Conservation (phyloP, 2,113 vertebrate species). For the Otus sunia region DNA sequence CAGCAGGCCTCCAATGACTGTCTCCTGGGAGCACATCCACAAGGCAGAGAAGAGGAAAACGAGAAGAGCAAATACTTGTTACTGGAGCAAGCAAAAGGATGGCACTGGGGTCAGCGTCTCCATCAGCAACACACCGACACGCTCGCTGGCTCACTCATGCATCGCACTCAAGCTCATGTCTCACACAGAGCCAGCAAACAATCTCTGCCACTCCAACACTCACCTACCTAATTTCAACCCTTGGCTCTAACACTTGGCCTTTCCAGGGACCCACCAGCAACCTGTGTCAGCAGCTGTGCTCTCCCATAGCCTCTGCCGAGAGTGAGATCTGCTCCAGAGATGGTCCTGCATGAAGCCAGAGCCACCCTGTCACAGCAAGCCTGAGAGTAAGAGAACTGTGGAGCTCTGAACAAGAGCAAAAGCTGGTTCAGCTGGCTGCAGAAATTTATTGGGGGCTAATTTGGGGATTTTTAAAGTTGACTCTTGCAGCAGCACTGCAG, state of each 20-base stretch:
- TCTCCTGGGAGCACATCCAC: slow-evolving; percentile 75
- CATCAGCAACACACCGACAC: background rate
- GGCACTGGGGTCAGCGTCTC: background rate
- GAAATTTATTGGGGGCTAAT: background rate
- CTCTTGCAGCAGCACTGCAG: background rate
- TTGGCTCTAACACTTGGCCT: background rate
- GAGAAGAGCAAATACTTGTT: slow-evolving; percentile 29
- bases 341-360: background rate
- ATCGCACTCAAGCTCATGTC: background rate
- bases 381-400: background rate
- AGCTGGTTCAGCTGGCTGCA: background rate
- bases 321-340: background rate
- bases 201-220: background rate
- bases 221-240: background rate
- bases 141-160: background rate
- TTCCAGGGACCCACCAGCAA: background rate
- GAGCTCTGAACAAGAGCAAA: slow-evolving; percentile 34
- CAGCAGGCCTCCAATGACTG: slow-evolving; percentile 84
- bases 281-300: background rate
- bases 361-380: background rate
- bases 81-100: slow-evolving; percentile 25
- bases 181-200: background rate
- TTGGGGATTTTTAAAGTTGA: background rate
- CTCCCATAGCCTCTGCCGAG: background rate
- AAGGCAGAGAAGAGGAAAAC: slow-evolving; percentile 22